A percentile compares a stretch with the other conserved stretches of the same genome.
These are phyloP conservation scores for Apis cerana DNA, from an alignment of 1,140 invertebrate species.

Conservation along the genomic window DNA sequence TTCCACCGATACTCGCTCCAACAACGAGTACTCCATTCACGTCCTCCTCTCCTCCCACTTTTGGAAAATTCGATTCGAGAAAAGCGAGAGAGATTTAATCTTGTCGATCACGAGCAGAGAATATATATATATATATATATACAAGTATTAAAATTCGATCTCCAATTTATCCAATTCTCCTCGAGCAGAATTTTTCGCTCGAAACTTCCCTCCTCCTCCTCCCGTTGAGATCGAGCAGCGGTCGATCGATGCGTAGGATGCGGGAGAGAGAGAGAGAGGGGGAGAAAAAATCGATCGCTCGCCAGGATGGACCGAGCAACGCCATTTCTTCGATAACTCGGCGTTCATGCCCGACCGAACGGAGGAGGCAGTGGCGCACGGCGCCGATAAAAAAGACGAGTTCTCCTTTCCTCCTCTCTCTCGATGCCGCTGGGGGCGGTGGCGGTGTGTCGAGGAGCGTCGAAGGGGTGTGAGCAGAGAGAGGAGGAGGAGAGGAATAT, in stretches of 20 bases:
- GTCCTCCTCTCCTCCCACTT: not conserved
- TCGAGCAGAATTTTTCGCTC: too few relatives aligned
- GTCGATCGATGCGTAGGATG: too few relatives aligned
- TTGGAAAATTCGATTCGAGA: not conserved
- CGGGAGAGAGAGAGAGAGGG: too few relatives aligned
- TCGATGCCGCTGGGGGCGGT: conserved; percentile 66
- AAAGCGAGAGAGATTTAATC: not conserved
- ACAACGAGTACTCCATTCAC: not conserved
- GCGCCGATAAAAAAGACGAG: conserved; percentile 79
- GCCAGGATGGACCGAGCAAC: conserved; percentile 32
- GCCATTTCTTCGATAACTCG: conserved; percentile 80
- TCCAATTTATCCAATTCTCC: too few relatives aligned
- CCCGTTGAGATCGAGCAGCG: too few relatives aligned
- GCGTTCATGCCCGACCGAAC: conserved; percentile 77
- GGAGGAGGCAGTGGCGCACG: conserved; percentile 74
- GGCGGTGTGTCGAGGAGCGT: conserved; percentile 67
- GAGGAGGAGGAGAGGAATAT: conserved; percentile 23
- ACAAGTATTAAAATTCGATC: too few relatives aligned
- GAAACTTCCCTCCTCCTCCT: too few relatives aligned
- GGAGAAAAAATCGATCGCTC: not conserved
- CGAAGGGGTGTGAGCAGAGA: conserved; percentile 60
- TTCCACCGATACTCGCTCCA: conserved; percentile 14
- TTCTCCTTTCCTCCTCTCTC: conserved; percentile 45
- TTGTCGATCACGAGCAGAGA: too few relatives aligned
- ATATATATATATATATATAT: too few relatives aligned